Base-by-base conservation (phyloP, 30 jellyfish, hydroid and myxozoan species). In the Aurelia sp. region DNA sequence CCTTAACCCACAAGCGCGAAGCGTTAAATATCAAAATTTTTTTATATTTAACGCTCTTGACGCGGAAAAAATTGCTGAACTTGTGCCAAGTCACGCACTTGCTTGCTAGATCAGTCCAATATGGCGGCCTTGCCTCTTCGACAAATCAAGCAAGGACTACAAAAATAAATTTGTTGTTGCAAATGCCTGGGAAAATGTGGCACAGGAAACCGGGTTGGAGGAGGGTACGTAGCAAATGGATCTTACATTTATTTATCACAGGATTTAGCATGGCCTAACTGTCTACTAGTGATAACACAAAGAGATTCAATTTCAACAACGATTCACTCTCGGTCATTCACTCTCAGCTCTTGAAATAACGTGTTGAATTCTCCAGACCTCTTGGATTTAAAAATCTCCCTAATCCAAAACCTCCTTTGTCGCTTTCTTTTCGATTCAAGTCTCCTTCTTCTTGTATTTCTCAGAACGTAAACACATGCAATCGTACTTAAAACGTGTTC, bases 161-260 rank as follows among this genome's bases (percentile, higher is more conserved):
- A 82, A 82, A 35, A 88, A 82, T 50, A 82, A 72, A 59, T 16
- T 52, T 44, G 76, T 82, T 10, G 70, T 22, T 6, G 63, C 62
- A 1, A 55, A 82, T 71, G 87, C 92, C 12, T 82, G 86, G 92
- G 41, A 17, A 21, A 57, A 69, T 31, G 86, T 82, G 17, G 86
- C 90, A 50, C 75, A 52, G 11, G 71, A 23, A 33, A 11, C 40
- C 13, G 74, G 82, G 13, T 5, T 80, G 13, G 90, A 80, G 9
- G 50, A 44, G 37, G 90, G 90, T 80, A 66, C 18, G 18, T 68
- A 68, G 27, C 4, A 8, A 12, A 37, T 21, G 4, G 17, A n/a
- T 40, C 53, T 74, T 44, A 74, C 44, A 4, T n/a, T 16, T 58
- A 16, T 58, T 58, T 58, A 16, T 58, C 23, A 58, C 68, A 16